These are phyloP conservation scores for Oreochromis tanganicae DNA, from an alignment of 2,113 vertebrate species.

Conservation along the genomic window DNA sequence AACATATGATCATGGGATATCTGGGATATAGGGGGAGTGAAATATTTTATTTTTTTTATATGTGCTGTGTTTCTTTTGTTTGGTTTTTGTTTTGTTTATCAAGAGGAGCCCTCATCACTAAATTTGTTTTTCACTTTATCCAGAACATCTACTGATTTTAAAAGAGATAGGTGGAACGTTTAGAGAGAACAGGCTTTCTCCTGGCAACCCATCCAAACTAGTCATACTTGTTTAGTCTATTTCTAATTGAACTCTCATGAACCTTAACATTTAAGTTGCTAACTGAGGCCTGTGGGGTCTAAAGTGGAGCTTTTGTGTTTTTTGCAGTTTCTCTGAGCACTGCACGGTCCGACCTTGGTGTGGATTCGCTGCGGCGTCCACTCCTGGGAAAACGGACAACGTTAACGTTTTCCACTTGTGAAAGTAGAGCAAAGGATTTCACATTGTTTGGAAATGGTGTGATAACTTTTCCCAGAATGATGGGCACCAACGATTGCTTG, in stretches of 20 bases:
- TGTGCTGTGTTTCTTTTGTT: neutral
- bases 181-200: neutral
- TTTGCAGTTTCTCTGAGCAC: neutral
- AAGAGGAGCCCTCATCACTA: neutral
- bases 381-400: neutral
- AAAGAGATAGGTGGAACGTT: neutral
- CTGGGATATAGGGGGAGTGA: neutral
- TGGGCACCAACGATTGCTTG: neutral
- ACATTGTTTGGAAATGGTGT: neutral
- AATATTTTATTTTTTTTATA: neutral
- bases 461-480: neutral
- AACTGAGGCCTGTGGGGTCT: neutral
- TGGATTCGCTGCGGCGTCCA: neutral
- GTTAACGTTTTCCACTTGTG: neutral
- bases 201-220: neutral
- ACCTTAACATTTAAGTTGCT: neutral
- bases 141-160: accelerated
- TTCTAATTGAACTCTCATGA: neutral
- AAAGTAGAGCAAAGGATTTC: neutral
- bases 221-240: neutral
- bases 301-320: neutral
- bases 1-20: accelerated
- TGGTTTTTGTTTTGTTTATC: neutral
- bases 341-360: neutral
- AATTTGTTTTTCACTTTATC: neutral